Conservation (phyloP, 2,797 vertebrate species). For the Zonotrichia albicollis region DNA sequence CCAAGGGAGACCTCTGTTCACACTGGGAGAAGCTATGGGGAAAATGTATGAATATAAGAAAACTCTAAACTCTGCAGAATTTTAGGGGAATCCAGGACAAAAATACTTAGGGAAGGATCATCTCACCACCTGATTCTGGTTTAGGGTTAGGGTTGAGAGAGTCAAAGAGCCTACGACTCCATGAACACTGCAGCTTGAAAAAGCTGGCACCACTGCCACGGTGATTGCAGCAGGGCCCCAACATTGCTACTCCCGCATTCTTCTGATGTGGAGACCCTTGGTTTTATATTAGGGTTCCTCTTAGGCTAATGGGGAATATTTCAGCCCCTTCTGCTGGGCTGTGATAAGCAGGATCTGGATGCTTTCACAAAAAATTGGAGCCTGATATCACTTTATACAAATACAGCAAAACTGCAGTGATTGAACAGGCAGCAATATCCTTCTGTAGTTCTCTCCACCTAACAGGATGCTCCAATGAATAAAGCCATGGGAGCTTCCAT, state of each 20-base stretch:
- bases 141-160: neutral
- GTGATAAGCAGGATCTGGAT: conserved; percentile 54
- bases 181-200: neutral
- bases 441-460: neutral
- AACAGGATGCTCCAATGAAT: neutral
- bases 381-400: conserved; percentile 48
- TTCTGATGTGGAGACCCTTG: neutral
- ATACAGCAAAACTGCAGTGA: conserved; percentile 18
- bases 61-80: neutral
- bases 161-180: neutral
- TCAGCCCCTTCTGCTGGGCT: conserved; percentile 46
- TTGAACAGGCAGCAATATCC: neutral
- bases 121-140: neutral
- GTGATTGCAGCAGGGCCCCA: neutral
- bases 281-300: neutral
- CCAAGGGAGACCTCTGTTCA: neutral
- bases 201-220: neutral
- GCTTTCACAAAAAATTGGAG: conserved; percentile 29
- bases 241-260: neutral
- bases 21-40: neutral
- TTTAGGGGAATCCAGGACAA: neutral
- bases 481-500: neutral
- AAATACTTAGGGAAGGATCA: neutral
- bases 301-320: neutral
- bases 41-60: neutral